Base-by-base conservation (phyloP, 2,113 vertebrate genomes). In the Telmatochromis sp. region DNA sequence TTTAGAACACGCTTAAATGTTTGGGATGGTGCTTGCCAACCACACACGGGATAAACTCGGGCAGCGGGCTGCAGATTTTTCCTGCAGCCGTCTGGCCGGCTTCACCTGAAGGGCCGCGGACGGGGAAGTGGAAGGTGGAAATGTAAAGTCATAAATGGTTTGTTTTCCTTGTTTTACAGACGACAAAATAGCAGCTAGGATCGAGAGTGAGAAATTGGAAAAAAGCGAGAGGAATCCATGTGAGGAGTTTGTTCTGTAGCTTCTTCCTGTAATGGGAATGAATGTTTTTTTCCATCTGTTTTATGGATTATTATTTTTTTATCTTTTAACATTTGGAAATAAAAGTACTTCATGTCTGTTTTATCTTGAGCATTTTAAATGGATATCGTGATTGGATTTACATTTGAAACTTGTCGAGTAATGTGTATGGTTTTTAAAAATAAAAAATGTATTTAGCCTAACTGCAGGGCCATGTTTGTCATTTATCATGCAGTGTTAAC, bases 341-440 rank as follows among this genome's bases (percentile, higher is more conserved):
- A 97, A 96, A 94, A 96, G 89, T 96, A 95, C 95, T 96, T 96
- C 93, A 96, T 97, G 96, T 97, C 95, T 97, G 96, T 97, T 97
- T 78, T 97, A 96, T 97, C 96, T 97, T 96, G 95, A 96, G 95
- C 96, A 97, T 96, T 97, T 96, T 97, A 96, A 97, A 96, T 96
- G 96, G 94, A 96, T 97, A 96, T 96, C 89, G 97, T 97, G 96
- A 96, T 97, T 97, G 95, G 96, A 96, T 96, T 97, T 97, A 97
- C 96, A 97, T 97, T 97, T 97, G 96, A 96, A 97, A 96, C 95
- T 96, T 96, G 97, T 97, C 92, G 91, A 97, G 96, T 97, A 97
- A 96, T 95, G 96, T 97, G 97, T 97, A 96, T 97, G 96, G 97
- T 97, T 97, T 97, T 97, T 97, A 96, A 97, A 96, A 97, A 97